Conservation (phyloP, 2,888 invertebrate genomes). For the Itoplectis maculator region DNA sequence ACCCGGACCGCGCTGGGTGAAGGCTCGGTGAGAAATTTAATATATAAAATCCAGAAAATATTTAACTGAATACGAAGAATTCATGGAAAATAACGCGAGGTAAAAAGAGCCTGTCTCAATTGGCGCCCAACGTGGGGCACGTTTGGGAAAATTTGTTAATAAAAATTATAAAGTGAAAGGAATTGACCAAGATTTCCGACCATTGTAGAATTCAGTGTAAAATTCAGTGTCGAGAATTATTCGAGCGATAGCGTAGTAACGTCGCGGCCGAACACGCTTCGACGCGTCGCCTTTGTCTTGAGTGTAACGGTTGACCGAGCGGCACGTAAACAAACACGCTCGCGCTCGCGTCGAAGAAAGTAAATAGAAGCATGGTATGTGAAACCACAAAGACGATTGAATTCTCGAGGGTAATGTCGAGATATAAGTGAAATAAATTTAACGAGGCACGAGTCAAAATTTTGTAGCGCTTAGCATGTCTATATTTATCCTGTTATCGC, state of each 20-base stretch:
- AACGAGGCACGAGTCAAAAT: no score
- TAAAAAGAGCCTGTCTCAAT: constrained; percentile 32
- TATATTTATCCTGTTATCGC: no score
- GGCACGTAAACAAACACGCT: constrained; percentile 8
- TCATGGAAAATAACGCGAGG: background rate
- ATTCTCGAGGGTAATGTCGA: background rate
- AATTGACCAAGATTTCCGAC: background rate
- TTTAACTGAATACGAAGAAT: no score
- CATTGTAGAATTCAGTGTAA: background rate
- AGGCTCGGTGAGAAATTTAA: background rate
- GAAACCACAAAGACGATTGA: background rate
- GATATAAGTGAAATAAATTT: no score
- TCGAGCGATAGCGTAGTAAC: background rate
- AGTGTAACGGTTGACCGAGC: constrained; percentile 1
- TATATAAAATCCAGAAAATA: background rate
- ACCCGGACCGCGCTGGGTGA: constrained; percentile 15
- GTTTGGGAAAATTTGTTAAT: constrained; percentile 22
- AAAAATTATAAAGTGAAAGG: background rate
- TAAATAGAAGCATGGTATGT: background rate
- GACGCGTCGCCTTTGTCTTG: background rate
- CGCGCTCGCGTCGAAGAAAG: background rate
- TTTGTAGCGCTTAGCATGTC: no score
- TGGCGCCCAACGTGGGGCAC: constrained; percentile 46
- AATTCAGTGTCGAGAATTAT: background rate
- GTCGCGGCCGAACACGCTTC: background rate